Conservation (phyloP, 2,888 invertebrate genomes). For the Elysia crispata region DNA sequence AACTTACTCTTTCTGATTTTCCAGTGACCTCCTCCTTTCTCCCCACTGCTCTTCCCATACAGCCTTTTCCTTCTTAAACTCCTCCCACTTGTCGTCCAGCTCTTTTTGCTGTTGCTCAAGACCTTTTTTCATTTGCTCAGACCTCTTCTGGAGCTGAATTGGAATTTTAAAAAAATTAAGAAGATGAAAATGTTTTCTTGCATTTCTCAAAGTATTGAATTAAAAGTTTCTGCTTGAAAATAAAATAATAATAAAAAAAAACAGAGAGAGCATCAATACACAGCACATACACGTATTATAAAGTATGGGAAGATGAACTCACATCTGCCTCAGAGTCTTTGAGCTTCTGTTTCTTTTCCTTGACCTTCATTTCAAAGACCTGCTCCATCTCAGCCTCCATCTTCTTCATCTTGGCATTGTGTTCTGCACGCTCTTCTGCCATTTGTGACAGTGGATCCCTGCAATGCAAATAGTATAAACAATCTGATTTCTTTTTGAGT, state of each 20-base stretch:
- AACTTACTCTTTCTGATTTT: slow-evolving; percentile 71
- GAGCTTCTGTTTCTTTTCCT: slow-evolving; percentile 96
- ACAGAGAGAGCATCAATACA: too few relatives aligned
- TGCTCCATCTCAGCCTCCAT: slow-evolving; percentile 99
- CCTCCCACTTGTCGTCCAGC: slow-evolving; percentile 90
- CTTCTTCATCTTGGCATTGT: slow-evolving; percentile 97
- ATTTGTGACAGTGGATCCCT: slow-evolving; percentile 98
- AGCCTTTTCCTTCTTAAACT: slow-evolving; percentile 90
- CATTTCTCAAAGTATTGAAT: too few relatives aligned
- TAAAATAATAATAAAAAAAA: too few relatives aligned
- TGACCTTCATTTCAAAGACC: slow-evolving; percentile 98
- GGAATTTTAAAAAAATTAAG: background rate
- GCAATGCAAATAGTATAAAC: slow-evolving; percentile 51
- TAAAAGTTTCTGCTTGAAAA: too few relatives aligned
- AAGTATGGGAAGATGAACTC: too few relatives aligned
- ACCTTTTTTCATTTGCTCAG: slow-evolving; percentile 88
- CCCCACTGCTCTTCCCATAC: slow-evolving; percentile 87
- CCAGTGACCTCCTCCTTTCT: slow-evolving; percentile 65
- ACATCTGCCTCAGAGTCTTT: slow-evolving; percentile 95
- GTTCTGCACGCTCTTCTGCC: slow-evolving; percentile 98
- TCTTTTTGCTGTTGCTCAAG: slow-evolving; percentile 94
- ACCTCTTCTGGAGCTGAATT: slow-evolving; percentile 86
- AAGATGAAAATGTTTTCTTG: too few relatives aligned
- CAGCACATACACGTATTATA: too few relatives aligned
- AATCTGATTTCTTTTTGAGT: too few relatives aligned